Conservation (phyloP, 2,888 invertebrate species). For the Limnephilus rhombicus region DNA sequence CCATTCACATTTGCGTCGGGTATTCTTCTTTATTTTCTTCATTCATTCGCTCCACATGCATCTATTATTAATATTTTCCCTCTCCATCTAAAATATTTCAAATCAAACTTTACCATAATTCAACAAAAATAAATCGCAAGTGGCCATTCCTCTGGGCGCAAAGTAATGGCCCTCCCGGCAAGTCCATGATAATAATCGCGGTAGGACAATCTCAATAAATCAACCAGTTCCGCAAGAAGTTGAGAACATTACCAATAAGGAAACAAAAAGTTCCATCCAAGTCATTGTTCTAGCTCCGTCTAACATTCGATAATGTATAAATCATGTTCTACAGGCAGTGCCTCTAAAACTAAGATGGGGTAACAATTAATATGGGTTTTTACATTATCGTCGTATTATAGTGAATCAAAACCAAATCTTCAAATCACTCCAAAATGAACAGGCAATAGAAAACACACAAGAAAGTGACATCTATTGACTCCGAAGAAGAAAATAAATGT, state of each 20-base stretch:
- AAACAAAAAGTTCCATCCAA: not conserved
- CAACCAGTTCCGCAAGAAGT: conserved; percentile 15
- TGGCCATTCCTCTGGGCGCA: not conserved
- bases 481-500: too few relatives aligned
- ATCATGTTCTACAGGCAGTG: conserved; percentile 2
- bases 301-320: conserved; percentile 28
- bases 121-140: not conserved
- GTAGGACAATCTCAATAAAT: conserved; percentile 28
- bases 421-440: too few relatives aligned
- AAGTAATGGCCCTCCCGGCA: not conserved
- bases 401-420: too few relatives aligned
- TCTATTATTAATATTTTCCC: not conserved
- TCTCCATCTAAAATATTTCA: not conserved
- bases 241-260: conserved; percentile 36
- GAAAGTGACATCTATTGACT: too few relatives aligned
- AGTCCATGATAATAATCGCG: conserved; percentile 5
- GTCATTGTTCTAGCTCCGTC: conserved; percentile 33
- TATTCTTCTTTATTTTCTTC: too few relatives aligned
- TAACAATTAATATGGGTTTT: not conserved
- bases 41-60: too few relatives aligned
- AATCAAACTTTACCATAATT: not conserved
- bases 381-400: not conserved
- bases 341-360: not conserved
- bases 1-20: too few relatives aligned
- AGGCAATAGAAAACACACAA: too few relatives aligned